A percentile compares a stretch with the other conserved stretches of the same genome.
Evolutionary conservation across 2,113 vertebrate species (phyloP).

Genomic region (Oriolus oriolus): DNA sequence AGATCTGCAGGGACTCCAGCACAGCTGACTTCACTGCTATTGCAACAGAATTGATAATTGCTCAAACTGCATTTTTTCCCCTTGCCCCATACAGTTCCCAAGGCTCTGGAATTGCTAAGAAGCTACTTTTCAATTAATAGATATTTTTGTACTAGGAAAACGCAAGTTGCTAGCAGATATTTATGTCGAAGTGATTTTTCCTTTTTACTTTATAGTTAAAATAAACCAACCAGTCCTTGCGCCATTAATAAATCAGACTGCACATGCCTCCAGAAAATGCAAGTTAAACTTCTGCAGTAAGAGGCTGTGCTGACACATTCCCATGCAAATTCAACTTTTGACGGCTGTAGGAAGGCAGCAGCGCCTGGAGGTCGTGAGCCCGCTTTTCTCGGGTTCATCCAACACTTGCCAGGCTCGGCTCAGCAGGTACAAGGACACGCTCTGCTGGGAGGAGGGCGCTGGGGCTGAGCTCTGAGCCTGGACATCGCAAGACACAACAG

Average conservation of each 20-base stretch:
- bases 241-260: background rate
- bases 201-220: background rate
- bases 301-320: background rate
- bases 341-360: background rate
- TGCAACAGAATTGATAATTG: background rate
- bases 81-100: background rate
- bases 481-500: background rate
- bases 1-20: background rate
- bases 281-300: background rate
- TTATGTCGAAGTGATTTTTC: background rate
- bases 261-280: background rate
- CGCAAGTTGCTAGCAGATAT: background rate
- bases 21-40: background rate
- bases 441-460: background rate
- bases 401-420: background rate
- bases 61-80: background rate
- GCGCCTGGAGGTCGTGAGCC: fast-evolving
- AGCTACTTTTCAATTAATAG: background rate
- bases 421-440: background rate
- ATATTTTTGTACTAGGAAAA: background rate
- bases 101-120: background rate
- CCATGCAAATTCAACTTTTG: background rate
- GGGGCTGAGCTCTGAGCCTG: background rate
- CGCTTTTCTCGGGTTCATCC: fast-evolving
- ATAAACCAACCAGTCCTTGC: background rate